Evolutionary conservation across 2,888 invertebrate species (phyloP), one percentile per base, ranked within the genome.

Genomic region (Macaria notata): DNA sequence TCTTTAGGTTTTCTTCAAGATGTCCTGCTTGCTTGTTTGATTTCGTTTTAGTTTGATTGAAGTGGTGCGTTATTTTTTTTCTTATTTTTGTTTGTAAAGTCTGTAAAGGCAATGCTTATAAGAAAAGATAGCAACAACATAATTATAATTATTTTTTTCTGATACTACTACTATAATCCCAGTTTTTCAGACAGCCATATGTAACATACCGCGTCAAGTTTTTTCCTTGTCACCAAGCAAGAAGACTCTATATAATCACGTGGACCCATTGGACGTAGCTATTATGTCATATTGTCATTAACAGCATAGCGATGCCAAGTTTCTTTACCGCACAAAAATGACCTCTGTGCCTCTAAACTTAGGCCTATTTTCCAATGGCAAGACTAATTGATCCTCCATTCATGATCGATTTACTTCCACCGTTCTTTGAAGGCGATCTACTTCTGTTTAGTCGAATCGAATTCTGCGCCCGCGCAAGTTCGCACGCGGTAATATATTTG

Each of bases 231-330:
- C 41, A 41, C 41, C 41, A 41, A 8, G 9, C 31, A 52, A 48
- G 38, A 54, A 49, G 42, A 19, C 2, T 5, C 19, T 46, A 19
- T 19, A 30, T 9, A 31, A 45, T 33, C 46, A 51, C 48, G 49
- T 49, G 46, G 48, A 54, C 58, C 62, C 66, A 66, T 65, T 68
- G 59, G 51, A 59, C 54, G 45, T 48, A 47, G 48, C 9, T 52
- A 55, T 66, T 63, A 65, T 65, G 65, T 66, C 62, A 65, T 65
- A 63, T 61, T 63, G 63, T 67, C 65, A 66, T 68, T 66, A 64
- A 60, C 59, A 62, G 60, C 56, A 63, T 66, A 56, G 55, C 56
- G 62, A 66, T 67, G 70, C 68, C 70, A 70, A 69, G 63, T 49
- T 49, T 61, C 51, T 45, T 19, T 53, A 64, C 48, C 51, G 9